Base-by-base conservation (phyloP, 2,888 invertebrate species). In the Cheilosia vernalis region DNA sequence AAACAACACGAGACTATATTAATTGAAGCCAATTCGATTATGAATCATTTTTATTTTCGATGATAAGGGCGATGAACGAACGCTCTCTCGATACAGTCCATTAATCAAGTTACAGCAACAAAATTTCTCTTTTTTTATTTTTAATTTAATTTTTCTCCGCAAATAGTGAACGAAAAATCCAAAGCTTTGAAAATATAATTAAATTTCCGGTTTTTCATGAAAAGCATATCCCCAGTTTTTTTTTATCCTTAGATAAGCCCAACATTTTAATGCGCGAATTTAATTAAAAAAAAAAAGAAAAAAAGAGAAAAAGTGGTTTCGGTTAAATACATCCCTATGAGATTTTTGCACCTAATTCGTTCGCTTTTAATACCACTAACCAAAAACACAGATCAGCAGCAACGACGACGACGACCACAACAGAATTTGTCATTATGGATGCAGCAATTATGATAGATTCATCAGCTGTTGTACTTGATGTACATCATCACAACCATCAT, bases 391-490 rank as follows among this genome's bases (percentile, higher is more conserved):
- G 5, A 51, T 13, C 37, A 37, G 37, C 37, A 37, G 4, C 37
- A 37, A 13, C 37, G 13, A 4, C 44, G 33, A 47, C 55, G 4
- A 24, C 15, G 37, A 63, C 51, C 37, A 27, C 63, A 13, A 24
- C 66, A 33, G 13, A 40, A 47, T 17, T 37, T 33, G 74, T 56
- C 63, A 89, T 86, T 82, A 91, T 91, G 91, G 90, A 91, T 87
- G 88, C 88, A 70, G 89, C 88, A 87, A 88, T 91, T 87, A 89
- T 91, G 89, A 89, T 90, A 61, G 88, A 88, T 88, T 83, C 88
- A 88, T 78, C 89, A 88, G 67, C 89, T 88, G 76, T 49, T 87
- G 87, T 66, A 40, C 77, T 73, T 30, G 89, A 89, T 69, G 87
- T 88, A 10, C 87, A 89, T 47, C 89, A 89, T 58, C 88, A 88